Evolutionary conservation across 2,888 invertebrate species (phyloP).

Genomic region (Aphidoletes aphidimyza): DNA sequence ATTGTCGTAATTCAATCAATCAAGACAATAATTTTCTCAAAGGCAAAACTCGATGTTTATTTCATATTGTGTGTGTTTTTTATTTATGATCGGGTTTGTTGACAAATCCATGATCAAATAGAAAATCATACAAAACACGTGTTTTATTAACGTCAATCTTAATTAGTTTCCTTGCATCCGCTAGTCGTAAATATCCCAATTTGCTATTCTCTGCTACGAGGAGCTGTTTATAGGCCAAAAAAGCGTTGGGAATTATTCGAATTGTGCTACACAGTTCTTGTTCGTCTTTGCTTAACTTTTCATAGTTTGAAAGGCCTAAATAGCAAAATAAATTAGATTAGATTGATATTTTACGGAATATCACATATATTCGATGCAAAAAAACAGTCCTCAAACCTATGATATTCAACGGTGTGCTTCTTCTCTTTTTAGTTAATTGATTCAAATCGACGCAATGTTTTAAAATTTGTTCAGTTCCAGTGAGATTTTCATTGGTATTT

Average conservation of each 20-base stretch:
- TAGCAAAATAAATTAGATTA: conserved; percentile 64
- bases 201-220: conserved; percentile 82
- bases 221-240: conserved; percentile 79
- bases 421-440: background rate
- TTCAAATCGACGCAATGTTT: conserved; percentile 44
- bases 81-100: no score
- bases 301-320: conserved; percentile 80
- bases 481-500: background rate
- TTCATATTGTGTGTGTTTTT: background rate
- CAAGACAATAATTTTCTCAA: no score
- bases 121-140: conserved; percentile 84
- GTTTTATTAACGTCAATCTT: conserved; percentile 96
- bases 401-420: conserved; percentile 18
- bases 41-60: background rate
- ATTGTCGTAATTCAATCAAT: no score
- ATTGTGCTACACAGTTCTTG: conserved; percentile 79
- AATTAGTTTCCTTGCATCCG: conserved; percentile 83
- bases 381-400: background rate
- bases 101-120: conserved; percentile 78
- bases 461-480: conserved; percentile 13
- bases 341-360: no score
- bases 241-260: conserved; percentile 81
- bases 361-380: conserved; percentile 64
- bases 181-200: conserved; percentile 77
- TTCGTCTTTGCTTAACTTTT: conserved; percentile 77